phyloP scores from a whole-genome alignment of 2,888 invertebrate genomes.

The Cabera pusaria region DNA sequence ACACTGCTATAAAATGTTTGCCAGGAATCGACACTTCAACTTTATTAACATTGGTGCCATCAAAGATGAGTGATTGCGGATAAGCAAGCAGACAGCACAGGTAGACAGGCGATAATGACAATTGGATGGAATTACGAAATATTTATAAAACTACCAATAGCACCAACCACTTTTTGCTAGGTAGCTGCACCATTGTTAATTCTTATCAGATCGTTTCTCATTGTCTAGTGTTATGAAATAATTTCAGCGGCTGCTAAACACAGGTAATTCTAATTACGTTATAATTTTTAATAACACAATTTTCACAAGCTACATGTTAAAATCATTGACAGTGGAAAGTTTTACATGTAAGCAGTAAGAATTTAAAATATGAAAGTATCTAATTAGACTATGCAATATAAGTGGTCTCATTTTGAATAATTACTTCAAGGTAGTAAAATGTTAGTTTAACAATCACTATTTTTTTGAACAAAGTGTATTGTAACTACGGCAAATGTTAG shows the following conservation, averaged over 20 bases:
- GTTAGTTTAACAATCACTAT: no score
- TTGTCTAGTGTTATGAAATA: not conserved
- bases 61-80: not conserved
- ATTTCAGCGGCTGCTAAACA: not conserved
- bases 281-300: constrained; percentile 8
- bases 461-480: no score
- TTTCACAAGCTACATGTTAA: constrained; percentile 12
- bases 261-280: not conserved
- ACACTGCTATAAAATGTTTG: constrained; percentile 42
- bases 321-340: constrained; percentile 23
- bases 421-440: no score
- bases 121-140: no score
- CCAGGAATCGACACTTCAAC: constrained; percentile 7
- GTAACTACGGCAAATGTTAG: no score
- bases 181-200: constrained; percentile 15
- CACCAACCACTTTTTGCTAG: no score
- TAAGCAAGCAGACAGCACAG: not conserved
- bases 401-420: no score
- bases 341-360: constrained; percentile 19
- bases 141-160: no score
- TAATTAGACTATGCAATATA: constrained; percentile 51
- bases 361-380: constrained; percentile 51
- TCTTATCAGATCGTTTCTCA: constrained; percentile 4
- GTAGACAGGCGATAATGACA: no score
- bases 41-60: constrained; percentile 1